A percentile compares a stretch with the other conserved stretches of the same genome.
Conservation (phyloP, 2,797 vertebrate genomes). For the Malacoctenus gilli region DNA sequence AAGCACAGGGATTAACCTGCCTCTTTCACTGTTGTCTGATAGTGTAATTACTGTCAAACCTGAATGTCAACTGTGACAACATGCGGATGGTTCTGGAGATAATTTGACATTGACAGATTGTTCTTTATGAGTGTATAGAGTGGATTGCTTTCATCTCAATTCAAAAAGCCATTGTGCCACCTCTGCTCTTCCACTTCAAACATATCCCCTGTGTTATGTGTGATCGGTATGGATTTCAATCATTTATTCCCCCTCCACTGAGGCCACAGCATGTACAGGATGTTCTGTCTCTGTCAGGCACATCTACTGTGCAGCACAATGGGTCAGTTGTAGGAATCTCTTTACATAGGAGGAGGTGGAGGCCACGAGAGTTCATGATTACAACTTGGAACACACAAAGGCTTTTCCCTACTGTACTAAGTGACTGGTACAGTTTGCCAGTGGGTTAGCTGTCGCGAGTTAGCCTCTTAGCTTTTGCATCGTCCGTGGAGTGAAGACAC, state of each 20-base stretch:
- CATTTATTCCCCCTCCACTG: constrained; percentile 16
- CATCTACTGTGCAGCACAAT: constrained; percentile 32
- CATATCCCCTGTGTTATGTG: no score
- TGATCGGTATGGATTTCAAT: constrained; percentile 16
- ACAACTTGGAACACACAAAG: constrained; percentile 5
- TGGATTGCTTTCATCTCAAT: no score
- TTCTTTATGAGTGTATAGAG: no score
- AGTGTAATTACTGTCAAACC: no score
- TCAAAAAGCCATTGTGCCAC: no score
- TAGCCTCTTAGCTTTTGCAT: neutral
- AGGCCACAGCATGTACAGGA: constrained; percentile 32
- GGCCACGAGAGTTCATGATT: constrained; percentile 12
- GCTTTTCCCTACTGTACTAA: constrained; percentile 3
- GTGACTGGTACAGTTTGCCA: neutral
- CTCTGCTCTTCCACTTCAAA: no score
- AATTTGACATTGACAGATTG: no score
- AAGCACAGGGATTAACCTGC: no score
- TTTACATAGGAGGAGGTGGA: constrained; percentile 22
- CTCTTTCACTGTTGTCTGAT: no score
- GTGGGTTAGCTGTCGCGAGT: neutral
- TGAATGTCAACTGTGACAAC: no score
- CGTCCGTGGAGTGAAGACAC: constrained; percentile 11
- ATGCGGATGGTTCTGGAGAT: no score
- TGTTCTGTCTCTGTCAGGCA: constrained; percentile 45
- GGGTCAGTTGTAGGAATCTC: constrained; percentile 37